These are phyloP conservation scores for Diphyllodes magnificus DNA, from an alignment of 2,113 vertebrate genomes.

Conservation along the genomic window DNA sequence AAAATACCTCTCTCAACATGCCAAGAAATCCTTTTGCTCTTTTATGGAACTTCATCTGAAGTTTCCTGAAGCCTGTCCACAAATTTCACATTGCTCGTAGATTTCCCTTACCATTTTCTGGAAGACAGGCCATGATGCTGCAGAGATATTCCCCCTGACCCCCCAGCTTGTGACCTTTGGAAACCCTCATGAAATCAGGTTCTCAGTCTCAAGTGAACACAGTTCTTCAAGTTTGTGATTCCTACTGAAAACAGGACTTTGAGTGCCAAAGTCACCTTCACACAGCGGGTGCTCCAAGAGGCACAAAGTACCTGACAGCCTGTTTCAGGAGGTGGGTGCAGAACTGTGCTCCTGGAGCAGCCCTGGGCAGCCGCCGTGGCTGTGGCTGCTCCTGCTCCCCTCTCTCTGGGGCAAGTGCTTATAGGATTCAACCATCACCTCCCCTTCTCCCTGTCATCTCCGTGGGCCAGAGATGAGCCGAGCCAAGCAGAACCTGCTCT, in stretches of 20 bases:
- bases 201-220: neutral
- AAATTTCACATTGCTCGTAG: neutral
- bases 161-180: neutral
- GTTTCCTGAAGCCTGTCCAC: neutral
- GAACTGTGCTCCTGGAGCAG: neutral
- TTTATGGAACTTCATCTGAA: neutral
- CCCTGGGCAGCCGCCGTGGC: fast-evolving
- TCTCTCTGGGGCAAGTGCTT: neutral
- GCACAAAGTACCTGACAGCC: neutral
- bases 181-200: neutral
- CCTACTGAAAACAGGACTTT: neutral
- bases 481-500: neutral
- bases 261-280: neutral
- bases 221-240: neutral
- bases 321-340: fast-evolving
- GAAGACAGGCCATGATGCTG: neutral
- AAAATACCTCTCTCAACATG: conserved; percentile 3
- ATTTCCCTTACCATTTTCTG: neutral
- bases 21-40: neutral
- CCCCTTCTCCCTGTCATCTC: neutral
- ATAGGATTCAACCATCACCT: neutral
- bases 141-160: neutral
- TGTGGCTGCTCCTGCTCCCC: neutral
- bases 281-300: neutral
- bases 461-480: neutral